Evolutionary conservation across 2,888 invertebrate genomes (phyloP), one percentile per base, ranked within the genome.

Genomic region (Sesamia inferens): DNA sequence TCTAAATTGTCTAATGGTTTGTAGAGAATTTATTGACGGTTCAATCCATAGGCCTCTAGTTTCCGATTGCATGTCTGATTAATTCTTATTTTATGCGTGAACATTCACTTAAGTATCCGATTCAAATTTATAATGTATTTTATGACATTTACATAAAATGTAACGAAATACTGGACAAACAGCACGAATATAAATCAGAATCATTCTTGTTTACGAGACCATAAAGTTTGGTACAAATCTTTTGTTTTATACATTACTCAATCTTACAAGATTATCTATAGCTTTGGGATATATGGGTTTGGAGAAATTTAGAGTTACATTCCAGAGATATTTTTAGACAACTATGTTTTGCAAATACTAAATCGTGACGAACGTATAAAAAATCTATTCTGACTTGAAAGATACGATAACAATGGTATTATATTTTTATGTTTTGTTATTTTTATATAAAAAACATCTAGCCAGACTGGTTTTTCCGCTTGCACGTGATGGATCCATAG

Each of bases 21-120:
- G n/a, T n/a, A 74, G 19, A 24, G 24, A 75, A 78, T 79, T 81
- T 81, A 81, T 81, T 44, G 57, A 55, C 62, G 57, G 64, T 65
- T 44, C 39, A 42, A 54, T 78, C 31, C 24, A 47, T 44, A 48
- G 57, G 68, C 57, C 55, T 61, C 47, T 65, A 73, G 78, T 67
- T 68, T 79, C 48, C 48, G 48, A 80, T 67, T 76, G 73, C 68
- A 44, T 79, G 48, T 70, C 64, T 79, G 65, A 83, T 81, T 78
- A 74, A 81, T 76, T 65, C 39, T 44, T 54, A 76, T 71, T 79
- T 81, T 83, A 85, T 76, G 67, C 66, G 66, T 75, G 22, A 76
- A 79, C 71, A 71, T 70, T 80, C 74, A 71, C 68, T 72, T 72
- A 68, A 85, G 59, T 64, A 55, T 54, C 62, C 48, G 51, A 70